Percentiles rank a stretch among this genome's conserved stretches.
Evolutionary conservation across 2,113 vertebrate genomes (phyloP).

Genomic region (Myiopsitta monachus): DNA sequence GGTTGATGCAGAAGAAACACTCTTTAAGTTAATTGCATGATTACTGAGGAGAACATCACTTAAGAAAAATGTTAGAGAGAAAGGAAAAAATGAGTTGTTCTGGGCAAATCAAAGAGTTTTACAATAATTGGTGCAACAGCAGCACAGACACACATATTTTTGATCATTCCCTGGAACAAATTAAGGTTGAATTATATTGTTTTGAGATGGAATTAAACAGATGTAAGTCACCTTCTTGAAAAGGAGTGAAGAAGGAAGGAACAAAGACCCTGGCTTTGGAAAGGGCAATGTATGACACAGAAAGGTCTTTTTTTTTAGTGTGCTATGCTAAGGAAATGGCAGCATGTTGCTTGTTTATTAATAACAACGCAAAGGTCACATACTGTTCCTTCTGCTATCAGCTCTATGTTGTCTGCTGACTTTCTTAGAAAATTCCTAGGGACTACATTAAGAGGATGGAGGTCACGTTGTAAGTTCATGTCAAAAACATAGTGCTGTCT

Average conservation of each 20-base stretch:
- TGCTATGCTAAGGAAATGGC: background rate
- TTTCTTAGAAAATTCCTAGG: background rate
- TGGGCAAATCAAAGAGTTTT: background rate
- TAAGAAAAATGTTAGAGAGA: background rate
- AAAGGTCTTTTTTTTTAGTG: background rate
- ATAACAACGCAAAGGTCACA: conserved; percentile 5
- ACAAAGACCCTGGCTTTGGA: background rate
- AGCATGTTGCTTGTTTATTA: background rate
- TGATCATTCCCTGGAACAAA: background rate
- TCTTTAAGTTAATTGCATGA: background rate
- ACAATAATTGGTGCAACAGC: background rate
- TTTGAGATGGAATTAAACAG: background rate
- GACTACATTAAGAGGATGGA: background rate
- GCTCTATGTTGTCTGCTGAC: background rate
- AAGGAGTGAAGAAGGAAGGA: background rate
- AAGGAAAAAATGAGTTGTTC: background rate
- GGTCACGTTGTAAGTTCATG: background rate
- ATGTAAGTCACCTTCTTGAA: background rate
- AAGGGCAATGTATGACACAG: background rate
- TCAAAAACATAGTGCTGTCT: background rate
- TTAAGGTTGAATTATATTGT: background rate
- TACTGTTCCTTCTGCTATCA: background rate
- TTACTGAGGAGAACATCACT: conserved; percentile 1
- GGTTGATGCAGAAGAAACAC: background rate
- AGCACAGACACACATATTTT: background rate